These are phyloP conservation scores for Eupsilia transversa DNA, from an alignment of 2,888 invertebrate species.

Conservation along the genomic window DNA sequence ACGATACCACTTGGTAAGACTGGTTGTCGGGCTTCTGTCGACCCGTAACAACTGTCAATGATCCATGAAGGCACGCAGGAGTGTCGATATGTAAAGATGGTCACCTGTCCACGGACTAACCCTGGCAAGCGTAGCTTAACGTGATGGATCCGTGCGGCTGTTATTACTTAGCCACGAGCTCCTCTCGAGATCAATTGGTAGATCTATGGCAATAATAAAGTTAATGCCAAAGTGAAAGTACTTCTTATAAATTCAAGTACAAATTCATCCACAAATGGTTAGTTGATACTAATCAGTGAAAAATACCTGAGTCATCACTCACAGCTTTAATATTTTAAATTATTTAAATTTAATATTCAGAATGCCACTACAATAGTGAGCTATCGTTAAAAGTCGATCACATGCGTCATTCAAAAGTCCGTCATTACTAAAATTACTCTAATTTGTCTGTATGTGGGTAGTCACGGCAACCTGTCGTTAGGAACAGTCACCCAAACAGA, in stretches of 20 bases:
- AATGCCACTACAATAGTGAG: background rate
- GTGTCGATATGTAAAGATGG: no score
- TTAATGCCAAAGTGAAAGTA: background rate
- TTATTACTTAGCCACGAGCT: no score
- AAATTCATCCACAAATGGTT: background rate
- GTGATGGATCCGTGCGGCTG: no score
- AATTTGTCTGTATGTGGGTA: background rate
- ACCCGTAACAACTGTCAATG: no score
- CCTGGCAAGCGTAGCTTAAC: no score
- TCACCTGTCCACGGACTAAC: no score
- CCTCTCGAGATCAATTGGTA: no score
- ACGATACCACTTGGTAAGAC: no score
- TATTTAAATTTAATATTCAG: background rate
- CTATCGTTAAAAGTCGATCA: slow-evolving; percentile 41
- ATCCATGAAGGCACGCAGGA: no score
- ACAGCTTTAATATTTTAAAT: no score
- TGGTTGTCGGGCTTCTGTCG: no score
- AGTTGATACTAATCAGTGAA: background rate
- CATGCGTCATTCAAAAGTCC: background rate
- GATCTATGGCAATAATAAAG: no score
- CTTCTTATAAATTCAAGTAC: background rate
- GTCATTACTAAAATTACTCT: slow-evolving; percentile 27
- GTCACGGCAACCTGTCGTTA: slow-evolving; percentile 48
- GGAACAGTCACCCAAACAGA: background rate
- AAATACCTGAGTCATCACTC: slow-evolving; percentile 44